Evolutionary conservation across 2,888 invertebrate genomes (phyloP).

Genomic region (Zootermopsis nevadensis): DNA sequence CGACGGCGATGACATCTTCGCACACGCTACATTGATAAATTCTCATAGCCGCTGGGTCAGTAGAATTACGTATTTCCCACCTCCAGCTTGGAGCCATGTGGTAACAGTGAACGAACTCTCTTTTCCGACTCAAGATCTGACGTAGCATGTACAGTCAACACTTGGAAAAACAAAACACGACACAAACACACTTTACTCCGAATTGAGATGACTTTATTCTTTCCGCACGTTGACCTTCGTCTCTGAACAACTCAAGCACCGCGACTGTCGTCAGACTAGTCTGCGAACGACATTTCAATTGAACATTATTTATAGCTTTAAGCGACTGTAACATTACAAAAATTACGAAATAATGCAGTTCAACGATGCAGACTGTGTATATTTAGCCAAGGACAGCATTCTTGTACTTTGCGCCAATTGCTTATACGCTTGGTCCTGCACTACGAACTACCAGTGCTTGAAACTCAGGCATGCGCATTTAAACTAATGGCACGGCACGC

Average conservation of each 20-base stretch:
- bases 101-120: neutral
- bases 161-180: neutral
- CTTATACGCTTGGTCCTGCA: too few species aligned
- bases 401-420: neutral
- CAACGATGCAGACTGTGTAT: neutral
- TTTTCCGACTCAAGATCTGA: neutral
- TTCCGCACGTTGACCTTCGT: neutral
- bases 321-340: neutral
- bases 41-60: neutral
- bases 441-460: neutral
- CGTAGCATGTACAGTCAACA: neutral
- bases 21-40: neutral
- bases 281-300: neutral
- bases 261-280: neutral
- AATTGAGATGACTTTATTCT: neutral
- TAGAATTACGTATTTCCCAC: neutral
- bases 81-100: slow-evolving; percentile 17
- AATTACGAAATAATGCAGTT: neutral
- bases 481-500: neutral
- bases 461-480: neutral
- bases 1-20: slow-evolving; percentile 33
- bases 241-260: neutral
- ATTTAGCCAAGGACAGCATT: neutral
- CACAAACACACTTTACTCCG: neutral
- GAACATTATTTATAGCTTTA: neutral